Evolutionary conservation across 2,797 vertebrate genomes (phyloP).

Genomic region (Chiropotes sagulatus): DNA sequence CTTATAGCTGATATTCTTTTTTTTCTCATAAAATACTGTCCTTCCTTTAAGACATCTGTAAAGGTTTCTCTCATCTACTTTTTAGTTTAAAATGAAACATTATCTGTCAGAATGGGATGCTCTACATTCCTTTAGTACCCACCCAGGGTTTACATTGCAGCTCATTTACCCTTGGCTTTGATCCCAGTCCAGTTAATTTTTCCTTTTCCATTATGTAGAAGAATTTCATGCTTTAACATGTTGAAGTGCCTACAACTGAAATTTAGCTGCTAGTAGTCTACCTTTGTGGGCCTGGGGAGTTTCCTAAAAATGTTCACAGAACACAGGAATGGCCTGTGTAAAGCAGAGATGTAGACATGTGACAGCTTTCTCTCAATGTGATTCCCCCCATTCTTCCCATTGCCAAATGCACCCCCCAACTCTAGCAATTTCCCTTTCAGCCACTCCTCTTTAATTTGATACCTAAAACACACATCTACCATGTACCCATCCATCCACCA

Average conservation of each 20-base stretch:
- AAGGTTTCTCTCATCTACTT: neutral
- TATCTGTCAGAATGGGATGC: slow-evolving; percentile 19
- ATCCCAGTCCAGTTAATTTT: slow-evolving; percentile 51
- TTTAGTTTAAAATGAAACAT: slow-evolving; percentile 22
- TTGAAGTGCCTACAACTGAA: slow-evolving; percentile 22
- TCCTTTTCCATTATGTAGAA: slow-evolving; percentile 31
- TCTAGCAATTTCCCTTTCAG: neutral
- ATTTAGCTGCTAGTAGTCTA: neutral
- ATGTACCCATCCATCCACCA: neutral
- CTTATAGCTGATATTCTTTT: neutral
- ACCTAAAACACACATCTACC: neutral
- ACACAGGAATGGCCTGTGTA: neutral
- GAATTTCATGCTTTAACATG: slow-evolving; percentile 48
- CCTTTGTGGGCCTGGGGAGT: neutral
- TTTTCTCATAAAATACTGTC: neutral
- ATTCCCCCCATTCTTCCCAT: neutral
- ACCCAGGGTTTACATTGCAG: slow-evolving; percentile 38
- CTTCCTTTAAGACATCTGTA: neutral
- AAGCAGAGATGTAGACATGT: neutral
- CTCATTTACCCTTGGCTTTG: slow-evolving; percentile 48
- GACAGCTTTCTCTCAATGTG: neutral
- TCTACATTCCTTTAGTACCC: slow-evolving; percentile 56
- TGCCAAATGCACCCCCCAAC: neutral
- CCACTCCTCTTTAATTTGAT: neutral
- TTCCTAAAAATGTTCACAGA: neutral